A percentile compares a stretch with the other conserved stretches of the same genome.
Evolutionary conservation across 2,113 vertebrate genomes (phyloP).

Genomic region (Tetrax tetrax): DNA sequence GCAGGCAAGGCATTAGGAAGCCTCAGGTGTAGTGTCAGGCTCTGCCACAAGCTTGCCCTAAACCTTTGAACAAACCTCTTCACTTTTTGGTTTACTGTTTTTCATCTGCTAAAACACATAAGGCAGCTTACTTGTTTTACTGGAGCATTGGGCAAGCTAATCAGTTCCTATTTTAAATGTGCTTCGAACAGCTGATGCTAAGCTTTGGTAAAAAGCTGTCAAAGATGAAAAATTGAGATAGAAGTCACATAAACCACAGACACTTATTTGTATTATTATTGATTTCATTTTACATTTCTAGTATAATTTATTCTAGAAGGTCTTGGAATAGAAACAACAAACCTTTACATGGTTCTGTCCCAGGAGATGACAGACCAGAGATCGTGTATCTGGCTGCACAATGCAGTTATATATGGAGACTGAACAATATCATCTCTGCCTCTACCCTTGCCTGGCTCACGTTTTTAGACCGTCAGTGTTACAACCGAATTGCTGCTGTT

Average conservation of each 20-base stretch:
- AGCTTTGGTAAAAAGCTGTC: neutral
- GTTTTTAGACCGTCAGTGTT: neutral
- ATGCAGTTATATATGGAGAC: neutral
- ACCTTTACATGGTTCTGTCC: neutral
- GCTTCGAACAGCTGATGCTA: neutral
- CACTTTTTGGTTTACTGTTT: neutral
- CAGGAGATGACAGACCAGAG: neutral
- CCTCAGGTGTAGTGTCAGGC: neutral
- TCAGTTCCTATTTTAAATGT: neutral
- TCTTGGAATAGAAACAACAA: slow-evolving; percentile 8
- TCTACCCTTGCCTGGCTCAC: neutral
- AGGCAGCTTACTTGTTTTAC: neutral
- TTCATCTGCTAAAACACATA: neutral
- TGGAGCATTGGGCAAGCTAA: neutral
- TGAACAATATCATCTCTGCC: neutral
- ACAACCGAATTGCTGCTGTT: neutral
- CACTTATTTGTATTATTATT: neutral
- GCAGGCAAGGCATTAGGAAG: neutral
- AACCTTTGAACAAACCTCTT: neutral
- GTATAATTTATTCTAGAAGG: neutral
- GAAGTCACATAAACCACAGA: neutral
- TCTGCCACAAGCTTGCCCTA: neutral
- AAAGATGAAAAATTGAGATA: neutral
- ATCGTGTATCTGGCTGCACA: neutral
- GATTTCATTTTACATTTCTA: slow-evolving; percentile 1